phyloP scores from a whole-genome alignment of 2,797 vertebrate genomes.

The Anguilla megastoma region DNA sequence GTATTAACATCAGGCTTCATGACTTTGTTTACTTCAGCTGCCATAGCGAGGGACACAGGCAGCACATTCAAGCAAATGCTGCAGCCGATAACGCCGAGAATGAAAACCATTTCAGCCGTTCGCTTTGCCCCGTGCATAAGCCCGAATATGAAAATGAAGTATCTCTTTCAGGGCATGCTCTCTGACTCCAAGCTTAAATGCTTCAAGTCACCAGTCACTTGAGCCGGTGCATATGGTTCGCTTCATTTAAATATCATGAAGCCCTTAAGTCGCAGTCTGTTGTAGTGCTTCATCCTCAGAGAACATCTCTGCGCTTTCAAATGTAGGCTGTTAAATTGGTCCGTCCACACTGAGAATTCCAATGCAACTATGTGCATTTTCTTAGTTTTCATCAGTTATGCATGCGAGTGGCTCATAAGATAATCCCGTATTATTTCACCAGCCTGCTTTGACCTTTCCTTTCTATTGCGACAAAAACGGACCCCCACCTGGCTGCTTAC shows the following conservation, averaged over 20 bases:
- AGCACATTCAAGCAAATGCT: background rate
- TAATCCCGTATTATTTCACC: slow-evolving; percentile 10
- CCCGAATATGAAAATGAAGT: slow-evolving; percentile 67
- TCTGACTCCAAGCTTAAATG: slow-evolving; percentile 70
- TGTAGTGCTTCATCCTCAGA: slow-evolving; percentile 47
- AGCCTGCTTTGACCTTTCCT: slow-evolving; percentile 47
- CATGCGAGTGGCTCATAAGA: background rate
- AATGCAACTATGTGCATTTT: slow-evolving; percentile 30
- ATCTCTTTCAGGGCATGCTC: slow-evolving; percentile 71
- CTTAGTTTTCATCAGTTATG: slow-evolving; percentile 19
- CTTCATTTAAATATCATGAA: slow-evolving; percentile 80
- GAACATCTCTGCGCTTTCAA: slow-evolving; percentile 42
- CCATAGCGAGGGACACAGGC: background rate
- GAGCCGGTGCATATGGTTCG: slow-evolving; percentile 46
- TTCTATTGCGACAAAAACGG: slow-evolving; percentile 56
- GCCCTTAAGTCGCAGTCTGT: slow-evolving; percentile 51
- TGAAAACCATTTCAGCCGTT: background rate
- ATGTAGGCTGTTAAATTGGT: slow-evolving; percentile 27
- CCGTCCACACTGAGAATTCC: slow-evolving; percentile 36
- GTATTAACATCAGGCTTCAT: background rate
- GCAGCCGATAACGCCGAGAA: background rate
- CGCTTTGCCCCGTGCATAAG: slow-evolving; percentile 55
- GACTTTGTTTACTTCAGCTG: slow-evolving; percentile 14
- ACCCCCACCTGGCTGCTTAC: slow-evolving; percentile 43
- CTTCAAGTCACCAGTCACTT: slow-evolving; percentile 64